A percentile compares a stretch with the other conserved stretches of the same genome.
Evolutionary conservation across 1,140 invertebrate genomes (phyloP).

Genomic region (Oreohelix idahoensis): DNA sequence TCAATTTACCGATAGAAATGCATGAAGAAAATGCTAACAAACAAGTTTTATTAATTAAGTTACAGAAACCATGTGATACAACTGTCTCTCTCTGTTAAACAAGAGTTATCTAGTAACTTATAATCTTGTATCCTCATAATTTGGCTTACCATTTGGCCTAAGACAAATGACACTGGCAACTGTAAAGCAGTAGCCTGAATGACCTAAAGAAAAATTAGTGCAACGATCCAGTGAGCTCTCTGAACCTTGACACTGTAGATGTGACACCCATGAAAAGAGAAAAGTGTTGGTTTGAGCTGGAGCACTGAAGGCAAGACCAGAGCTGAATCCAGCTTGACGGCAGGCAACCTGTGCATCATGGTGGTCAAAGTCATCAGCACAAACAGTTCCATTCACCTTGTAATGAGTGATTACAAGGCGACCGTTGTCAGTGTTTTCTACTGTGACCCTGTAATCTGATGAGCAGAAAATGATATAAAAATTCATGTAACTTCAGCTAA

Average conservation of each 20-base stretch:
- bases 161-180: constrained; percentile 18
- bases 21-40: no score
- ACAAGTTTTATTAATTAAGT: no score
- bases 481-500: neutral
- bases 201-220: neutral
- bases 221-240: neutral
- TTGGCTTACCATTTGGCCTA: neutral
- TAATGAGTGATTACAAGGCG: constrained; percentile 50
- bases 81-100: no score
- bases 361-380: constrained; percentile 59
- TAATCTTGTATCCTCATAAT: no score
- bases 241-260: constrained; percentile 8
- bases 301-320: constrained; percentile 54
- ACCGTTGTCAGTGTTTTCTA: constrained; percentile 53
- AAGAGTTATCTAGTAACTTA: no score
- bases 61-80: no score
- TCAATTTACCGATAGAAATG: no score
- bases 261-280: neutral
- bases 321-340: constrained; percentile 54
- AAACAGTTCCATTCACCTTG: constrained; percentile 58
- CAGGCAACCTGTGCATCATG: constrained; percentile 64
- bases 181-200: neutral
- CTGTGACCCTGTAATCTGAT: constrained; percentile 49
- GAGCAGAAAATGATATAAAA: neutral
- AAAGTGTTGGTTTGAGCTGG: neutral